Evolutionary conservation across 2,888 invertebrate species (phyloP).

Genomic region (Harpagoxenus sublaevis): DNA sequence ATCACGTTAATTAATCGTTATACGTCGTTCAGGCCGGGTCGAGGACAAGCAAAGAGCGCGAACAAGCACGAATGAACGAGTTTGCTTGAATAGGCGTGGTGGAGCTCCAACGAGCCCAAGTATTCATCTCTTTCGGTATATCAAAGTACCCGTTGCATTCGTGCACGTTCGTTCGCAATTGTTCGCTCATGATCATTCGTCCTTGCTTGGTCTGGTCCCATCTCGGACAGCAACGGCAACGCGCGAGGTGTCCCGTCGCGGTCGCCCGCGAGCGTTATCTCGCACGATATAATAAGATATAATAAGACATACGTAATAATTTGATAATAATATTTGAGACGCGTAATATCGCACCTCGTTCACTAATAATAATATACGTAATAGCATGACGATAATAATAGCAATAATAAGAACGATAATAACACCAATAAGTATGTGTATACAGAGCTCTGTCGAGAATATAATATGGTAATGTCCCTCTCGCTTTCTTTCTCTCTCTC

Average conservation of each 20-base stretch:
- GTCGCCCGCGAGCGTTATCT: slow-evolving; percentile 20
- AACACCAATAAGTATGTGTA: slow-evolving; percentile 49
- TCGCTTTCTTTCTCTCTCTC: background rate
- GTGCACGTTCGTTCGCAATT: background rate
- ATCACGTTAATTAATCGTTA: background rate
- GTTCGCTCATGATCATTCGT: background rate
- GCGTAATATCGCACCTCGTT: slow-evolving; percentile 36
- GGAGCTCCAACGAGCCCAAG: background rate
- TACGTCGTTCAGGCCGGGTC: background rate
- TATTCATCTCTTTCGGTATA: background rate
- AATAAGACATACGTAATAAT: slow-evolving; percentile 48
- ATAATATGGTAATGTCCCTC: slow-evolving; percentile 32
- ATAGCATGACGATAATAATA: slow-evolving; percentile 51
- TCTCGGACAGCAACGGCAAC: background rate
- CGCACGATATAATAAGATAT: slow-evolving; percentile 42
- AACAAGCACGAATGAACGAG: background rate
- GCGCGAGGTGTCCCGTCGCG: background rate
- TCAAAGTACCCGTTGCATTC: background rate
- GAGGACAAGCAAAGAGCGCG: background rate
- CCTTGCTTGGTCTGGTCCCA: background rate
- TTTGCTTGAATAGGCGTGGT: background rate
- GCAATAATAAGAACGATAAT: slow-evolving; percentile 56
- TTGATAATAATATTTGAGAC: slow-evolving; percentile 44
- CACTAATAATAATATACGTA: slow-evolving; percentile 47
- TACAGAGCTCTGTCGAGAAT: slow-evolving; percentile 49